Evolutionary conservation across 2,888 invertebrate genomes (phyloP).

Genomic region (Ellobium chinense): DNA sequence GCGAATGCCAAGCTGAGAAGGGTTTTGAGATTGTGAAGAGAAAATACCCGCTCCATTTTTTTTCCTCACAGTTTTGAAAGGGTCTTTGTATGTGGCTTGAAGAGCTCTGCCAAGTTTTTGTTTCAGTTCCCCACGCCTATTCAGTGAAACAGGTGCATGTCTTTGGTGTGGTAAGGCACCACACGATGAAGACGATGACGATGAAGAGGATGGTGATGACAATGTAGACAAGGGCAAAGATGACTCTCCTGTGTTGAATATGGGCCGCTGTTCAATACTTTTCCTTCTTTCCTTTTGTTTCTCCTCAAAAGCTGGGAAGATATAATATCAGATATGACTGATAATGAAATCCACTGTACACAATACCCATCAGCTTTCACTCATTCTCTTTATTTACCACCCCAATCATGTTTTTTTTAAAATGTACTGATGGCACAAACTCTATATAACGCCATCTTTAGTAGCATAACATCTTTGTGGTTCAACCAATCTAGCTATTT

Average conservation of each 20-base stretch:
- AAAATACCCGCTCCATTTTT: background rate
- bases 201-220: background rate
- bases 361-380: too few relatives aligned
- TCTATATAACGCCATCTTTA: too few relatives aligned
- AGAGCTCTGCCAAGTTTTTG: constrained; percentile 17
- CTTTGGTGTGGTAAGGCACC: background rate
- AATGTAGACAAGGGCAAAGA: background rate
- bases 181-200: background rate
- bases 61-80: constrained; percentile 14
- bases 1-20: constrained; percentile 8
- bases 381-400: too few relatives aligned
- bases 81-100: constrained; percentile 26
- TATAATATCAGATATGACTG: too few relatives aligned
- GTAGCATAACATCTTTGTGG: too few relatives aligned
- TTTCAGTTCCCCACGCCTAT: constrained; percentile 16
- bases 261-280: constrained; percentile 64
- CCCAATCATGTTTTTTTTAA: too few relatives aligned
- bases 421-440: too few relatives aligned
- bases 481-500: too few relatives aligned
- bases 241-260: constrained; percentile 54
- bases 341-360: too few relatives aligned
- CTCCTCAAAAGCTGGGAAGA: constrained; percentile 72
- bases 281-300: constrained; percentile 70
- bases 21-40: background rate
- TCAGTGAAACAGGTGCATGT: background rate